phyloP scores from a whole-genome alignment of 2,797 vertebrate species.

The Rousettus madagascariensis region DNA sequence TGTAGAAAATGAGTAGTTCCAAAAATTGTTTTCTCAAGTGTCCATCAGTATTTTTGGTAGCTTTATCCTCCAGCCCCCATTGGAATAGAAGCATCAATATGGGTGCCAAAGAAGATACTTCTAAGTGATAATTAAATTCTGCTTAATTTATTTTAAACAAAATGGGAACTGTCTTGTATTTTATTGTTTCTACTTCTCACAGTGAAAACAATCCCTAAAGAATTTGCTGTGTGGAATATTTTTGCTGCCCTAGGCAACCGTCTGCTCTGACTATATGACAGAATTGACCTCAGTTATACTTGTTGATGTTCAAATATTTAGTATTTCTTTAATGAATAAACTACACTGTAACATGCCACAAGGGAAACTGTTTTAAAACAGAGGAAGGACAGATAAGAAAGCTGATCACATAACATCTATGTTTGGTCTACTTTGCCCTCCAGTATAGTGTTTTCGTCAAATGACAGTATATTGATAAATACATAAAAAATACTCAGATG shows the following conservation, averaged over 20 bases:
- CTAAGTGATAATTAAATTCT: conserved; percentile 63
- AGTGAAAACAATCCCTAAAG: conserved; percentile 59
- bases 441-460: conserved; percentile 23
- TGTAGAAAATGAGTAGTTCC: not conserved
- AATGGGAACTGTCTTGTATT: conserved; percentile 53
- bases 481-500: conserved; percentile 10
- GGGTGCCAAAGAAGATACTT: conserved; percentile 8
- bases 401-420: not conserved
- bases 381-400: conserved; percentile 12
- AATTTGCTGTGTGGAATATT: conserved; percentile 49
- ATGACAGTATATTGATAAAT: conserved; percentile 30
- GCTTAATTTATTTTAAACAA: conserved; percentile 64
- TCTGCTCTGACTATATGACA: conserved; percentile 1
- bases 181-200: conserved; percentile 47
- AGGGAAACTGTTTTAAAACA: conserved; percentile 2
- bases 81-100: not conserved
- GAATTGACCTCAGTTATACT: not conserved
- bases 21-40: conserved; percentile 46
- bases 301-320: conserved; percentile 49
- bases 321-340: conserved; percentile 45
- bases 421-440: conserved; percentile 22
- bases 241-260: conserved; percentile 55
- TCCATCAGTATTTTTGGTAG: not conserved
- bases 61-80: not conserved
- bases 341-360: not conserved